These are phyloP conservation scores for Halcyon leucocephala DNA, from an alignment of 2,797 vertebrate genomes.

Conservation along the genomic window DNA sequence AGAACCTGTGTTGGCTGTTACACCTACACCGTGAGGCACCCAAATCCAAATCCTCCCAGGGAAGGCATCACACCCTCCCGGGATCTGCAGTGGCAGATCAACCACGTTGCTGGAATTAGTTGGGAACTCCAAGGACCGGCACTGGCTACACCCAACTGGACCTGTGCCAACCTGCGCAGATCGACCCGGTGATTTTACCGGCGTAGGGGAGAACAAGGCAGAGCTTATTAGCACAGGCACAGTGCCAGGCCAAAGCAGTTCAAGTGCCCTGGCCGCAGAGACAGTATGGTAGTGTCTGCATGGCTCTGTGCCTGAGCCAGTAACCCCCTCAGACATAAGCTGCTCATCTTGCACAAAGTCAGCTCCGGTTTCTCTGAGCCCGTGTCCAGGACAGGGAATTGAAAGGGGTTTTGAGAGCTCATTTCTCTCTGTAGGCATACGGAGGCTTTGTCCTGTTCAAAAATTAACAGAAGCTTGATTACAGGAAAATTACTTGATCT, in stretches of 20 bases:
- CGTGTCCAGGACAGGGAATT: not conserved
- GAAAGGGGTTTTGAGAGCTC: not conserved
- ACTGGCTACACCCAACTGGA: not conserved
- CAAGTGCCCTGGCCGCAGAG: not conserved
- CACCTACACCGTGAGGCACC: fast-evolving
- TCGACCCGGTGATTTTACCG: not conserved
- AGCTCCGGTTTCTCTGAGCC: fast-evolving
- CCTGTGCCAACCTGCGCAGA: fast-evolving
- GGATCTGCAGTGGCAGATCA: not conserved
- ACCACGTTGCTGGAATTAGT: not conserved
- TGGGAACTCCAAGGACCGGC: not conserved
- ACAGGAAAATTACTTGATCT: not conserved
- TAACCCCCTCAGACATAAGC: not conserved
- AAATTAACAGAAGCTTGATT: not conserved
- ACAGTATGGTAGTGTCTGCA: not conserved
- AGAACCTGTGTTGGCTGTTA: not conserved
- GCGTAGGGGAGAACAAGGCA: not conserved
- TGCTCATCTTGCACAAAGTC: not conserved
- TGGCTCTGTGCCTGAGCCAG: not conserved
- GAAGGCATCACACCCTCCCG: not conserved
- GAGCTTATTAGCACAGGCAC: not conserved
- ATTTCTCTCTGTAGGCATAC: not conserved
- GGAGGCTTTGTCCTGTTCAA: not conserved
- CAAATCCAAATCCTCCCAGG: not conserved
- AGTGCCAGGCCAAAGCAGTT: not conserved